Conservation (phyloP, 2,113 vertebrate species). For the Cardinalis cardinalis region DNA sequence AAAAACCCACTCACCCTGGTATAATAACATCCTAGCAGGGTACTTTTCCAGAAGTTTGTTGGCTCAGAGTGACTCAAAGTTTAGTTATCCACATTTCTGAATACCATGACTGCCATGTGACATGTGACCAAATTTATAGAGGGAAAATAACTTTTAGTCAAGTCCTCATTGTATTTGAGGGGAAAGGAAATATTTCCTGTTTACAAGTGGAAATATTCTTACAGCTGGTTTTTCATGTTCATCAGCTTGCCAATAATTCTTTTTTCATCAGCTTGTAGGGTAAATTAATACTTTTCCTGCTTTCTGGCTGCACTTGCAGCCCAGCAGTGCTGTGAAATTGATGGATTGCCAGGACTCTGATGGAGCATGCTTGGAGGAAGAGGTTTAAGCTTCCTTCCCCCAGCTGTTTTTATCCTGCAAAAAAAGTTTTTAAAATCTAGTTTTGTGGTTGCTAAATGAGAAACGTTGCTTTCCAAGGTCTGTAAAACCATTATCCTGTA, state of each 20-base stretch:
- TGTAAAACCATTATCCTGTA: neutral
- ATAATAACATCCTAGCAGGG: neutral
- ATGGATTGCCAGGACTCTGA: neutral
- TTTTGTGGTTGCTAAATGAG: neutral
- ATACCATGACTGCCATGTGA: neutral
- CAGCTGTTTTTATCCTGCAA: neutral
- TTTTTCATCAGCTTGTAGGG: neutral
- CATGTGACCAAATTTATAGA: neutral
- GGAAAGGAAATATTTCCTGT: neutral
- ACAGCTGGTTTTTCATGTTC: neutral
- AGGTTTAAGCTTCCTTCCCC: neutral
- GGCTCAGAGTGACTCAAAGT: neutral
- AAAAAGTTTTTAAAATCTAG: neutral
- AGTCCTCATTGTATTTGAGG: neutral
- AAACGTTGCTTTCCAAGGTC: neutral
- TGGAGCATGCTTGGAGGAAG: neutral
- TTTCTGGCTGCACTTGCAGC: neutral
- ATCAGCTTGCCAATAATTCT: neutral
- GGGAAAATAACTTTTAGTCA: neutral
- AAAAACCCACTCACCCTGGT: neutral
- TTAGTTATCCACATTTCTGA: neutral
- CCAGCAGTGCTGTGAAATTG: fast-evolving
- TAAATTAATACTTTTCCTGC: neutral
- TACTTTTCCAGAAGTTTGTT: neutral
- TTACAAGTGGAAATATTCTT: neutral